Evolutionary conservation across 2,113 vertebrate species (phyloP).

Genomic region (Alectura lathami): DNA sequence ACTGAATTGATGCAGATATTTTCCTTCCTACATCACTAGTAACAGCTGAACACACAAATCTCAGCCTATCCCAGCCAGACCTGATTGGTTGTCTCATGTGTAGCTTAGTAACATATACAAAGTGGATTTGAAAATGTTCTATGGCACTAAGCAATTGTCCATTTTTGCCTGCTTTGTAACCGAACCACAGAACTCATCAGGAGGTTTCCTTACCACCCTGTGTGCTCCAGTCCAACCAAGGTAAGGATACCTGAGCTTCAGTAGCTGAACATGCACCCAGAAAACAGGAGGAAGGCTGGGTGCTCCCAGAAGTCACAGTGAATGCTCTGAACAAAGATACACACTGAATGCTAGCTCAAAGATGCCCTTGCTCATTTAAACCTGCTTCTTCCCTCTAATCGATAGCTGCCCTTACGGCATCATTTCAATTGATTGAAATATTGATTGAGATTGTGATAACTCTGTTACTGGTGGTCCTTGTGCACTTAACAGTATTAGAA

Average conservation of each 20-base stretch:
- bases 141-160: neutral
- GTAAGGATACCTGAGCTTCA: neutral
- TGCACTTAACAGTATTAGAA: neutral
- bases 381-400: neutral
- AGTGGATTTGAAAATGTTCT: neutral
- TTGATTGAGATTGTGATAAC: neutral
- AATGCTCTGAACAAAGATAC: neutral
- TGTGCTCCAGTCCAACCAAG: neutral
- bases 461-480: neutral
- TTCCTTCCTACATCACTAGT: neutral
- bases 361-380: neutral
- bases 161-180: neutral
- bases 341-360: neutral
- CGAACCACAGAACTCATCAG: neutral
- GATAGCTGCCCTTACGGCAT: neutral
- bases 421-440: neutral
- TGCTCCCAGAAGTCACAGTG: neutral
- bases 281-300: neutral
- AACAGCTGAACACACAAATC: slow-evolving; percentile 43
- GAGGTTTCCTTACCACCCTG: neutral
- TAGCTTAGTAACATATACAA: neutral
- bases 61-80: neutral
- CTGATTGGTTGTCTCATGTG: neutral
- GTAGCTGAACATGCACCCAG: neutral
- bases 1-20: neutral